Base-by-base conservation (phyloP, 2,113 vertebrate species). In the Mugil cephalus region DNA sequence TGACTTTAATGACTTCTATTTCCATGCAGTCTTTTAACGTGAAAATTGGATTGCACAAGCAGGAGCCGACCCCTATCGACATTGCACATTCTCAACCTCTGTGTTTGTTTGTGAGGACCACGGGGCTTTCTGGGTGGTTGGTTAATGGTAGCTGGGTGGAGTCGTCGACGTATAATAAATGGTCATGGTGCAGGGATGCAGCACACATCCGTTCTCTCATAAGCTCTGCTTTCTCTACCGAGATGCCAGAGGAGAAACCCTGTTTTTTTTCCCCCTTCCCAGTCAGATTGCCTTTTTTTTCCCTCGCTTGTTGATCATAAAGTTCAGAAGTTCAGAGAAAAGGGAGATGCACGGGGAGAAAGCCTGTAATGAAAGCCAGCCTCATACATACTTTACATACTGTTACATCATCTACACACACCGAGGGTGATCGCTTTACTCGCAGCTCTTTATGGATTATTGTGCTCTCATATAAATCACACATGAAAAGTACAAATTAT, bases 311-410 rank as follows among this genome's bases (percentile, higher is more conserved):
- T 45, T 14, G 52, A 64, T 76, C 56, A 11, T 12, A 12, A 65
- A 73, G 85, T 86, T 86, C 74, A 88, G 55, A 13, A 85, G 75
- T 87, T 82, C 84, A 87, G 60, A 63, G 60, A 40, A 50, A 40
- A 50, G 67, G 18, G 15, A 51, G 71, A 66, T 46, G 52, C 35
- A 64, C 21, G 46, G 42, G 40, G 21, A 72, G 64, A 38, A 84
- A 74, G 52, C 30, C 45, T 40, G 77, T 77, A 83, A 86, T 90
- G 50, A 79, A 83, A 90, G 65, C 64, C 86, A 83, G 69, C 8
- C 7, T 69, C 24, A 35, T 65, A 79, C 24, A 35, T 65, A 79
- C 83, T 71, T 80, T 60, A 66, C 66, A 35, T 53, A 14, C 55
- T 19, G 61, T 82, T 77, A 80, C 45, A 75, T 85, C 65, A 80